Conservation (phyloP, 2,797 vertebrate genomes). For the Gymnothorax javanicus region DNA sequence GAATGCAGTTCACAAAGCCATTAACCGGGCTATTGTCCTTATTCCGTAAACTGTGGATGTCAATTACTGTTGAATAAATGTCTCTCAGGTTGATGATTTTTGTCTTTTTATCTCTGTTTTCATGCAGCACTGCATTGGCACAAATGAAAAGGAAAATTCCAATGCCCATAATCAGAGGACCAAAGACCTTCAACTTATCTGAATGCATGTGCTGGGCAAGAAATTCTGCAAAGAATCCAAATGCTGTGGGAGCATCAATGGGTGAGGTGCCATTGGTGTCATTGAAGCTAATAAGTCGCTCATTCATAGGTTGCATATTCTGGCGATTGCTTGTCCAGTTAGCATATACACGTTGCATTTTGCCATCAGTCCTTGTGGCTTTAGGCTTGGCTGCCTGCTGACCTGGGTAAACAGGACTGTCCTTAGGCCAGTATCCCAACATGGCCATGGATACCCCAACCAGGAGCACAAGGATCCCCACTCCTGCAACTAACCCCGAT, state of each 20-base stretch:
- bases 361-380: constrained; percentile 32
- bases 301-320: constrained; percentile 38
- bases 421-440: constrained; percentile 91
- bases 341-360: constrained; percentile 25
- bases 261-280: constrained; percentile 50
- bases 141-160: constrained; percentile 91
- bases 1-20: constrained; percentile 72
- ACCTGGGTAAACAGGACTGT: constrained; percentile 65
- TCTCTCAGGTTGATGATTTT: constrained; percentile 87
- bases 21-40: constrained; percentile 74
- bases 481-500: constrained; percentile 84
- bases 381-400: constrained; percentile 37
- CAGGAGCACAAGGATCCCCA: constrained; percentile 86
- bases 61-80: constrained; percentile 86
- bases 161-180: constrained; percentile 87
- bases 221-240: constrained; percentile 76
- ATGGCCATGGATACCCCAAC: constrained; percentile 87
- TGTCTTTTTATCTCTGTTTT: constrained; percentile 86
- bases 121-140: constrained; percentile 84
- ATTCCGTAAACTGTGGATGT: constrained; percentile 77
- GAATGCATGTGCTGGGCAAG: constrained; percentile 82
- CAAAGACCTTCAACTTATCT: constrained; percentile 84
- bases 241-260: constrained; percentile 45
- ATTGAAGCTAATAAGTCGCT: constrained; percentile 40
- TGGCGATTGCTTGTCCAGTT: constrained; percentile 46